These are phyloP conservation scores for Ernsta delagoae DNA, from an alignment of 2,888 invertebrate genomes.

Conservation along the genomic window DNA sequence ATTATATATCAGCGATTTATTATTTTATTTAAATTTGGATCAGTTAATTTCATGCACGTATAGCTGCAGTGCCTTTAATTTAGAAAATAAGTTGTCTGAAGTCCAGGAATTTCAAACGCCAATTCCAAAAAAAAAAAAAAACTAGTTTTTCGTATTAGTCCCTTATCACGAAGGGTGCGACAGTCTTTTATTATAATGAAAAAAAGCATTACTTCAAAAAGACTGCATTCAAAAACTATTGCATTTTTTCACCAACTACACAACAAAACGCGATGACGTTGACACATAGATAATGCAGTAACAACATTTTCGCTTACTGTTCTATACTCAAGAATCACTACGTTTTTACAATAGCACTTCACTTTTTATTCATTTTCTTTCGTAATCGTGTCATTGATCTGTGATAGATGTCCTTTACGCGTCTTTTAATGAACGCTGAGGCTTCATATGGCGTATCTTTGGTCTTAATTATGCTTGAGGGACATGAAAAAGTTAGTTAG, in stretches of 20 bases:
- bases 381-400: constrained; percentile 25
- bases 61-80: too few relatives aligned
- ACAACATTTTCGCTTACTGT: background rate
- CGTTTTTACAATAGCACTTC: constrained; percentile 22
- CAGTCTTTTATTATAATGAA: too few relatives aligned
- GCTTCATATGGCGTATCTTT: constrained; percentile 32
- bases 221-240: background rate
- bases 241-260: background rate
- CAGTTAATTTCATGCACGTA: too few relatives aligned
- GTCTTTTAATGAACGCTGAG: constrained; percentile 22
- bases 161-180: too few relatives aligned
- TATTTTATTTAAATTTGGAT: too few relatives aligned
- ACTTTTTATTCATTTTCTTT: constrained; percentile 11
- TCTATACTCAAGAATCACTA: background rate
- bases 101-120: too few relatives aligned
- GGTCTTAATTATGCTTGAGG: constrained; percentile 28
- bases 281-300: background rate
- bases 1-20: too few relatives aligned
- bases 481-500: constrained; percentile 30
- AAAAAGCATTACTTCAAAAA: too few relatives aligned
- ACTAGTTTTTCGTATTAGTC: too few relatives aligned
- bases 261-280: background rate
- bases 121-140: too few relatives aligned
- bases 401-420: constrained; percentile 31
- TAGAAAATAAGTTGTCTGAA: too few relatives aligned